phyloP scores from a whole-genome alignment of 2,113 vertebrate genomes.

The Aramus guarauna region DNA sequence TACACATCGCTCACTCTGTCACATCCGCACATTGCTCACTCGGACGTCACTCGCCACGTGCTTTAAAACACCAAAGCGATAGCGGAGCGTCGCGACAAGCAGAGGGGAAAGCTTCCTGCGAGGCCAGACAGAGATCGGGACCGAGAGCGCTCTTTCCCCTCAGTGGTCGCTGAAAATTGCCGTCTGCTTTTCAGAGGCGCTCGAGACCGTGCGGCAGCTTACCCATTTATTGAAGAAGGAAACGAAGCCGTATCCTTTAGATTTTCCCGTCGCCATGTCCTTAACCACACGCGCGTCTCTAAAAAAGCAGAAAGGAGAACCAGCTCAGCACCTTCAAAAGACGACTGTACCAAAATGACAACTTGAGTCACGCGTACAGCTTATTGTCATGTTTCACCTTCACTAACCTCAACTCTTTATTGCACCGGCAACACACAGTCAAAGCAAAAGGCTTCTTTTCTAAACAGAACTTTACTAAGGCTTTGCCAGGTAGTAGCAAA shows the following conservation, averaged over 20 bases:
- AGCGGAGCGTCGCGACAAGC: fast-evolving
- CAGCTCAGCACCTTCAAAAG: constrained; percentile 14
- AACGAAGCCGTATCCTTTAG: constrained; percentile 98
- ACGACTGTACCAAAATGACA: not conserved
- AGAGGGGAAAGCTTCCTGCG: not conserved
- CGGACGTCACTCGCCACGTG: fast-evolving
- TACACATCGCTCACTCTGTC: fast-evolving
- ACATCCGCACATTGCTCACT: fast-evolving
- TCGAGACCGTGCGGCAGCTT: not conserved
- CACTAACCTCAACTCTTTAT: constrained; percentile 55
- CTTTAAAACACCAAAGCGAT: not conserved
- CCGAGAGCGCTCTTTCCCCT: not conserved
- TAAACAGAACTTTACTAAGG: constrained; percentile 14
- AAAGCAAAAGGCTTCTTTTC: constrained; percentile 56
- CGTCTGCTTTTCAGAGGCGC: too few relatives aligned
- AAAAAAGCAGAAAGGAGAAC: constrained; percentile 63
- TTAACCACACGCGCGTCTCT: constrained; percentile 97
- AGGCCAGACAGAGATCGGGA: not conserved
- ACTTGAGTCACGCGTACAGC: constrained; percentile 51
- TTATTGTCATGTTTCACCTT: constrained; percentile 53
- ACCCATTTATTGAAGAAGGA: constrained; percentile 99
- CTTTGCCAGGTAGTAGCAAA: constrained; percentile 52
- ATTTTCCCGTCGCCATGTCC: constrained; percentile 98
- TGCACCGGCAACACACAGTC: constrained; percentile 40
- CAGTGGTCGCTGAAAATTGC: not conserved